Percentiles rank a stretch among this genome's conserved stretches.
phyloP scores from a whole-genome alignment of 1,140 invertebrate genomes.

The Helicorthomorpha holstii region DNA sequence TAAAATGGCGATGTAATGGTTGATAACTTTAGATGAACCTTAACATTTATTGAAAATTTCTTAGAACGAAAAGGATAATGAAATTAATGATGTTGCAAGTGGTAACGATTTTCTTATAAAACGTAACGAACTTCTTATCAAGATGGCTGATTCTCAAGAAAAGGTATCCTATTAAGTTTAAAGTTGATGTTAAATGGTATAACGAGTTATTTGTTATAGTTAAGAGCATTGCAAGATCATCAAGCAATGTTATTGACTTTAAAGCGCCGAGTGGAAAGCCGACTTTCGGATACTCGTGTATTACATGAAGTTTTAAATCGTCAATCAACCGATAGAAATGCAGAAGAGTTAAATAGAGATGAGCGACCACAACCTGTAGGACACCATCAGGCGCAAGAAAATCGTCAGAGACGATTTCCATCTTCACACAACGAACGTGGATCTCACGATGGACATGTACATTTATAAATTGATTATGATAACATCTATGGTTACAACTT shows the following conservation, averaged over 20 bases:
- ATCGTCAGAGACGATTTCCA: too few species aligned
- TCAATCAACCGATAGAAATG: too few species aligned
- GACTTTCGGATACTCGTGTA: neutral
- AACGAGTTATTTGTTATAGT: neutral
- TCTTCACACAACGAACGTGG: too few species aligned
- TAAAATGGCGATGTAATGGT: too few species aligned
- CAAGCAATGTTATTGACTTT: neutral
- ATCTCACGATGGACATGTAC: too few species aligned
- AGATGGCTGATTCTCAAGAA: slow-evolving; percentile 3
- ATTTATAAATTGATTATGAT: too few species aligned
- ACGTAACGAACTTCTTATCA: neutral
- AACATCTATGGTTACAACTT: too few species aligned
- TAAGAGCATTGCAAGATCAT: slow-evolving; percentile 5
- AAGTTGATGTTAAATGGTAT: neutral
- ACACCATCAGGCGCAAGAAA: too few species aligned
- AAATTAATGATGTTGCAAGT: neutral
- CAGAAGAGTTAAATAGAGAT: too few species aligned
- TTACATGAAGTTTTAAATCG: too few species aligned
- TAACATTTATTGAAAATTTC: neutral
- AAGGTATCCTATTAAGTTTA: neutral
- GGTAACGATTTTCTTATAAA: neutral
- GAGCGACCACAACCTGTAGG: too few species aligned
- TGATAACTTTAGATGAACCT: too few species aligned
- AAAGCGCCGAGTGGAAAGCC: neutral
- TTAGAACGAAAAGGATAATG: neutral